These are phyloP conservation scores for Ephydatia muelleri DNA, from an alignment of 37 sponge, comb jelly and placozoan genomes.

Conservation along the genomic window DNA sequence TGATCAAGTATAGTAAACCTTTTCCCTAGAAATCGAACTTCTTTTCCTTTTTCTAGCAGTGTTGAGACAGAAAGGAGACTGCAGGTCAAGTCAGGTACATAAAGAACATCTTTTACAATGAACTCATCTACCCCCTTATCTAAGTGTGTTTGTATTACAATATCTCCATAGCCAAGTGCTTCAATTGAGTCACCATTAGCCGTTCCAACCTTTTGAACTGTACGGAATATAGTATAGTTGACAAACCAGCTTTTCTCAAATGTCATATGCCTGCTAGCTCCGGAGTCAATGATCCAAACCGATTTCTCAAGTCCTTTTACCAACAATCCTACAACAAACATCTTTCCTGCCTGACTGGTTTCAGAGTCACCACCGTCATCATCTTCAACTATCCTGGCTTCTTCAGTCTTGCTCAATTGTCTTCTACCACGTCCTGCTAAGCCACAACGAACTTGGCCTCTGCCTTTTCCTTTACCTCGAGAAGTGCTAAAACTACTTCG, in stretches of 20 bases:
- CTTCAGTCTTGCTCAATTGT: neutral
- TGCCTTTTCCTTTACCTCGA: neutral
- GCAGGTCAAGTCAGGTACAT: constrained; percentile 37
- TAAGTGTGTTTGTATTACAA: neutral
- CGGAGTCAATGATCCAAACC: constrained; percentile 6
- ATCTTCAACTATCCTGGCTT: neutral
- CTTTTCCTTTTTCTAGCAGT: neutral
- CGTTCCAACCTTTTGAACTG: neutral
- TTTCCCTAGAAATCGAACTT: neutral
- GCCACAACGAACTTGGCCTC: neutral
- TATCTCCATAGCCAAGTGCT: constrained; percentile 7
- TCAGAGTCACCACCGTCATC: neutral
- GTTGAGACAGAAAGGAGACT: constrained; percentile 14
- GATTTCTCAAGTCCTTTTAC: neutral
- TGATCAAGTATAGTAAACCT: neutral
- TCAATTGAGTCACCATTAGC: constrained; percentile 10
- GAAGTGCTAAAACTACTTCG: neutral
- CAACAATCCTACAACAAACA: neutral
- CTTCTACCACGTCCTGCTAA: neutral
- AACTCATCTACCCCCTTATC: constrained; percentile 10
- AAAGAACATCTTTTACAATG: constrained; percentile 15
- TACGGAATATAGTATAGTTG: neutral
- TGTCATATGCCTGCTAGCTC: constrained; percentile 19
- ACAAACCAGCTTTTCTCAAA: constrained; percentile 5
- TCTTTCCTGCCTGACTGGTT: neutral